A percentile compares a stretch with the other conserved stretches of the same genome.
Conservation (phyloP, 2,797 vertebrate species). For the Eurystomus glaucurus region DNA sequence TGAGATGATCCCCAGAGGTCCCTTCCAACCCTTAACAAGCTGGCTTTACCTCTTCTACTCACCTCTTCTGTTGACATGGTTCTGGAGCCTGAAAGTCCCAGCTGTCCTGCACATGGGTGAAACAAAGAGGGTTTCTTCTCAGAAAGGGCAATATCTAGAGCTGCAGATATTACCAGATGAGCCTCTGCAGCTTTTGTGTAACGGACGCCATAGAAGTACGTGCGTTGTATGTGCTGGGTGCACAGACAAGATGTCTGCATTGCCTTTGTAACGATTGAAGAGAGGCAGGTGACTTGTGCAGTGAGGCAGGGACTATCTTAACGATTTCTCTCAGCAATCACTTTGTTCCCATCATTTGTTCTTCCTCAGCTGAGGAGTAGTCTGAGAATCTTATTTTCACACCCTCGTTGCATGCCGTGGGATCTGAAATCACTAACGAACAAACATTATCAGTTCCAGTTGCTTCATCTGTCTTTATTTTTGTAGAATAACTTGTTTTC, state of each 20-base stretch:
- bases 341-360: not conserved
- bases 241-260: not conserved
- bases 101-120: not conserved
- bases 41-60: not conserved
- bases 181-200: not conserved
- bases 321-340: not conserved
- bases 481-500: not conserved
- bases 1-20: too few relatives aligned
- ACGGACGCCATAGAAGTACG: accelerated
- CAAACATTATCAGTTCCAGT: not conserved
- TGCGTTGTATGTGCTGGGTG: too few relatives aligned
- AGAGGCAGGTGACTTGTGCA: not conserved
- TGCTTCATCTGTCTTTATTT: not conserved
- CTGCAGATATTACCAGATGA: not conserved
- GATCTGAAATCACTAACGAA: not conserved
- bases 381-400: not conserved
- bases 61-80: not conserved
- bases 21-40: too few relatives aligned
- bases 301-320: not conserved
- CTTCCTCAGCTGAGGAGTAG: not conserved
- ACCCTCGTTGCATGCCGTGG: accelerated
- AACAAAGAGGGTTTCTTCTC: not conserved
- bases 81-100: not conserved
- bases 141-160: not conserved
- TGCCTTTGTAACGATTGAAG: not conserved